A percentile compares a stretch with the other conserved stretches of the same genome.
Evolutionary conservation across 2,888 invertebrate species (phyloP).

Genomic region (Odontocolon sp.): DNA sequence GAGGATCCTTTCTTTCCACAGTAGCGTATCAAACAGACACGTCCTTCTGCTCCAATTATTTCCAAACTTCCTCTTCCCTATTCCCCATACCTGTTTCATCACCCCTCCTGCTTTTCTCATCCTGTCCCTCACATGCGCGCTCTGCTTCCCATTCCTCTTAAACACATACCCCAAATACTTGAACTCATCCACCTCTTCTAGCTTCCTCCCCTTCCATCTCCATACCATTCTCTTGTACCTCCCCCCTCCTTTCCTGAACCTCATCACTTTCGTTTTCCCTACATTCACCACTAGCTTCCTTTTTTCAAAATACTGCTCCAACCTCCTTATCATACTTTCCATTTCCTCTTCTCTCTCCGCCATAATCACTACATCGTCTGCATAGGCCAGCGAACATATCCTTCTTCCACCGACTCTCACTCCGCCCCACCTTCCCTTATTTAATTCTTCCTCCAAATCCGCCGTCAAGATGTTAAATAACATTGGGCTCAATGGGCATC

Average conservation of each 20-base stretch:
- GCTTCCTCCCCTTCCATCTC: conserved; percentile 3
- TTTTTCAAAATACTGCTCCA: not conserved
- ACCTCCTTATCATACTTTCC: conserved; percentile 20
- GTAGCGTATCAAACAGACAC: no score
- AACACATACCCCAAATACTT: conserved; percentile 10
- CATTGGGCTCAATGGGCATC: no score
- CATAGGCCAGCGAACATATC: conserved; percentile 4
- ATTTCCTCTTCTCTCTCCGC: conserved; percentile 18
- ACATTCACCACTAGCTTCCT: conserved; percentile 3
- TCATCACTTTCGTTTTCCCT: conserved; percentile 13
- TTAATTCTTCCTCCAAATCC: conserved; percentile 43
- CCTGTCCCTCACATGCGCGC: no score
- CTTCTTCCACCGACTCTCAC: conserved; percentile 17
- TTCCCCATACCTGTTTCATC: no score
- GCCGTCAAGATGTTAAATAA: conserved; percentile 48
- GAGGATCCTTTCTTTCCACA: conserved; percentile 25
- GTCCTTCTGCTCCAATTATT: no score
- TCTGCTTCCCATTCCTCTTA: no score
- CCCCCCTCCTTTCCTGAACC: conserved; percentile 9
- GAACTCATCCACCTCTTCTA: no score
- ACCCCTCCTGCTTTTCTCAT: no score
- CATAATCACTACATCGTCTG: not conserved
- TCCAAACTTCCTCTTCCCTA: no score
- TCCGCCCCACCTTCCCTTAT: conserved; percentile 3
- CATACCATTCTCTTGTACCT: not conserved